Percentiles rank a stretch among this genome's conserved stretches.
Evolutionary conservation across 2,888 invertebrate species (phyloP).

Genomic region (Drosophila rubida): DNA sequence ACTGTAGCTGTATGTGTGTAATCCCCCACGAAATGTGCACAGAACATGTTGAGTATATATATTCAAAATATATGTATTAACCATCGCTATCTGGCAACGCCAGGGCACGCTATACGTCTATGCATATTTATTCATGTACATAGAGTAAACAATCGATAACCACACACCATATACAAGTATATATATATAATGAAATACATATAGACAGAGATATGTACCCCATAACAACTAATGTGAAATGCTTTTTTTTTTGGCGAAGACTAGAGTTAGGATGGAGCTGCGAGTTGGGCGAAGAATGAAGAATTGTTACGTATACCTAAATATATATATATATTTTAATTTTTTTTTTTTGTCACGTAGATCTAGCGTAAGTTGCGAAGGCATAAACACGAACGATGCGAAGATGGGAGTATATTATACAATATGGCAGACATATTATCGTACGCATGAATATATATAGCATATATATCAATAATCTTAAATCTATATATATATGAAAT

Average conservation of each 20-base stretch:
- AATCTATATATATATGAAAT: slow-evolving; percentile 21
- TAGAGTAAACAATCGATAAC: slow-evolving; percentile 49
- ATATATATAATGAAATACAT: slow-evolving; percentile 19
- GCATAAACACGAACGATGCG: background rate
- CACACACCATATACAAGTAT: slow-evolving; percentile 25
- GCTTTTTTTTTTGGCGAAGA: slow-evolving; percentile 35
- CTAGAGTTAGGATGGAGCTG: slow-evolving; percentile 11
- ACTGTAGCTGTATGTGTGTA: slow-evolving; percentile 4
- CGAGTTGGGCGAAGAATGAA: slow-evolving; percentile 4
- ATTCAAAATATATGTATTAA: slow-evolving; percentile 72
- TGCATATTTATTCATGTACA: slow-evolving; percentile 70
- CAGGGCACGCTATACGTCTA: slow-evolving; percentile 52
- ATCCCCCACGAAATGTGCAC: slow-evolving; percentile 25
- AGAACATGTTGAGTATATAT: slow-evolving; percentile 64
- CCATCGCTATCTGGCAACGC: slow-evolving; percentile 50
- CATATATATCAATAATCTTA: slow-evolving; percentile 29
- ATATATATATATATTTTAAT: background rate
- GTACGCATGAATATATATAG: slow-evolving; percentile 12
- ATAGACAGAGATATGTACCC: slow-evolving; percentile 14
- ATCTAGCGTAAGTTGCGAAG: slow-evolving; percentile 2
- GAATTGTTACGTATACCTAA: background rate
- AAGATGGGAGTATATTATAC: slow-evolving; percentile 26
- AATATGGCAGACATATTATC: slow-evolving; percentile 12
- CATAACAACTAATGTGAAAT: slow-evolving; percentile 6
- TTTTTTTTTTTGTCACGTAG: slow-evolving; percentile 18